Evolutionary conservation across 1,140 invertebrate species (phyloP).

Genomic region (Drosophila serrata): DNA sequence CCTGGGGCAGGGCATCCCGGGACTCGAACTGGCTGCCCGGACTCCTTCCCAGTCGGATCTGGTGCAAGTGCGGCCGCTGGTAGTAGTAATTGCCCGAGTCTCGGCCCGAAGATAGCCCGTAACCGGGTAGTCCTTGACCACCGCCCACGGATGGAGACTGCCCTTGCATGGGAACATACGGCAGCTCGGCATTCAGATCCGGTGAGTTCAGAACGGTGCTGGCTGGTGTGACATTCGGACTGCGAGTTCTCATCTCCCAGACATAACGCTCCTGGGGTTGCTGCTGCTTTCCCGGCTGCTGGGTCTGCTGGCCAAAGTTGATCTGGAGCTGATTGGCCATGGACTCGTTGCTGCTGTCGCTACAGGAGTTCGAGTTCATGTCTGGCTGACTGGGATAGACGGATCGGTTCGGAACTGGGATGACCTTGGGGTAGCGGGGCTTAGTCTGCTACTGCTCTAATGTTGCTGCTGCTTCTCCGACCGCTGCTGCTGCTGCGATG

Average conservation of each 20-base stretch:
- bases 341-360: conserved; percentile 71
- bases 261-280: conserved; percentile 78
- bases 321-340: conserved; percentile 71
- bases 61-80: conserved; percentile 75
- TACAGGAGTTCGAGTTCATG: conserved; percentile 76
- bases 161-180: conserved; percentile 59
- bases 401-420: background rate
- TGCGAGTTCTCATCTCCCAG: conserved; percentile 84
- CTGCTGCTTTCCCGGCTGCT: background rate
- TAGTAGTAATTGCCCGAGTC: conserved; percentile 52
- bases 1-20: conserved; percentile 49
- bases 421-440: background rate
- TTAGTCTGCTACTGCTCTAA: conserved; percentile 22
- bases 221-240: conserved; percentile 83
- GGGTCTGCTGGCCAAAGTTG: conserved; percentile 45
- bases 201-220: conserved; percentile 85
- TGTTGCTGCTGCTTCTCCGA: conserved; percentile 7
- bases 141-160: conserved; percentile 38
- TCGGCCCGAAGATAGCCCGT: conserved; percentile 9
- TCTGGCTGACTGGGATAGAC: background rate
- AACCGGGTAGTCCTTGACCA: conserved; percentile 30
- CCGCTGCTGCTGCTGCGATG: conserved; percentile 50
- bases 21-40: conserved; percentile 79
- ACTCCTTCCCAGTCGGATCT: conserved; percentile 80
- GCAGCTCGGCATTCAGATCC: conserved; percentile 75